Evolutionary conservation across 2,888 invertebrate species (phyloP).

Genomic region (Empis stercorea): DNA sequence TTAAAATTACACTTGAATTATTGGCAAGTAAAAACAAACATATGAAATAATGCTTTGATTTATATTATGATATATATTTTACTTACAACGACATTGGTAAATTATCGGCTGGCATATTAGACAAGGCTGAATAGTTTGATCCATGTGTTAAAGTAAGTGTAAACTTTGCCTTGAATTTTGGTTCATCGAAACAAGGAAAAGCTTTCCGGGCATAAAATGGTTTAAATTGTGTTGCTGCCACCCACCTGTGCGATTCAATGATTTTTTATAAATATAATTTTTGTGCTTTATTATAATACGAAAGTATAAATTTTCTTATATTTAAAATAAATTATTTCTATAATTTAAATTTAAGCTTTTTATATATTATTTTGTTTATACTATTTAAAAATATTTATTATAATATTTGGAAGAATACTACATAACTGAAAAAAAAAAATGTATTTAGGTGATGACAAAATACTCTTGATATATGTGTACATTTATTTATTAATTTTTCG

Average conservation of each 20-base stretch:
- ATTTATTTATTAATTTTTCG: no score
- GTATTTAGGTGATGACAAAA: not conserved
- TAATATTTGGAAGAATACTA: no score
- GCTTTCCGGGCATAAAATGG: conserved; percentile 51
- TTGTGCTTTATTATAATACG: no score
- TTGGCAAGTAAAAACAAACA: no score
- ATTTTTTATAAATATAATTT: no score
- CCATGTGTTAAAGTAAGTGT: conserved; percentile 47
- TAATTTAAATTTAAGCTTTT: not conserved
- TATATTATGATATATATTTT: not conserved
- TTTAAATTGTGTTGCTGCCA: conserved; percentile 56
- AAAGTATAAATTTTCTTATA: no score
- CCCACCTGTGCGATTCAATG: conserved; percentile 18
- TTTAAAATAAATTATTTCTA: not conserved
- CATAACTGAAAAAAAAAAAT: no score
- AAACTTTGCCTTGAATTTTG: conserved; percentile 54
- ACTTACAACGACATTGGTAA: not conserved
- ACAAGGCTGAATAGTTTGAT: conserved; percentile 28
- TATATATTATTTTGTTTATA: not conserved
- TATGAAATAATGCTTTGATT: no score
- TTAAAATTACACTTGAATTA: no score
- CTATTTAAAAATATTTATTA: not conserved
- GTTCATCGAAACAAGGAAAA: conserved; percentile 71
- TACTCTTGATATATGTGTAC: not conserved
- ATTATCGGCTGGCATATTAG: conserved; percentile 28